Evolutionary conservation across 2,797 vertebrate species (phyloP).

Genomic region (Loris lydekkerianus): DNA sequence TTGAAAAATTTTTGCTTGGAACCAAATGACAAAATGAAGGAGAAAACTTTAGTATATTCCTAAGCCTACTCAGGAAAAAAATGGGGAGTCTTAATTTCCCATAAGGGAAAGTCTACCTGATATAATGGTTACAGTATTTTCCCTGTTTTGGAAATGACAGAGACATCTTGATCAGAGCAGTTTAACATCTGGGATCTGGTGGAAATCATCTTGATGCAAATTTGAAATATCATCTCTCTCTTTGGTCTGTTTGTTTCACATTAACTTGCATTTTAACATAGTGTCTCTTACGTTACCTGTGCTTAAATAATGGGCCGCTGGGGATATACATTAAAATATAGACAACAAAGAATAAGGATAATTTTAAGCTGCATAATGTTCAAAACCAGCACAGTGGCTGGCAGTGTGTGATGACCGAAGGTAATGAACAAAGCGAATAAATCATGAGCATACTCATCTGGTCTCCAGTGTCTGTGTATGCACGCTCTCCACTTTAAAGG

Average conservation of each 20-base stretch:
- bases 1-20: slow-evolving; percentile 9
- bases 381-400: not conserved
- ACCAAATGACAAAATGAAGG: slow-evolving; percentile 25
- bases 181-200: not conserved
- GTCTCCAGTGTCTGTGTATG: not conserved
- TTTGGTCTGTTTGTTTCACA: slow-evolving; percentile 51
- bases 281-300: not conserved
- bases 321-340: not conserved
- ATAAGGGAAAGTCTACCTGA: slow-evolving; percentile 30
- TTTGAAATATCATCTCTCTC: slow-evolving; percentile 28
- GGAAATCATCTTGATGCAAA: slow-evolving; percentile 34
- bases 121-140: slow-evolving; percentile 7
- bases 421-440: not conserved
- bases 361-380: not conserved
- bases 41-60: not conserved
- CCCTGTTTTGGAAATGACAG: slow-evolving; percentile 25
- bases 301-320: not conserved
- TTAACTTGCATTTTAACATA: slow-evolving; percentile 57
- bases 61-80: not conserved
- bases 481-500: not conserved
- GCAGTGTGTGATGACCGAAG: not conserved
- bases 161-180: slow-evolving; percentile 45
- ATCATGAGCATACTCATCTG: not conserved
- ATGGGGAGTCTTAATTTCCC: not conserved
- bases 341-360: slow-evolving; percentile 6